phyloP scores from a whole-genome alignment of 2,888 invertebrate species.

The Tortricodes alternella region DNA sequence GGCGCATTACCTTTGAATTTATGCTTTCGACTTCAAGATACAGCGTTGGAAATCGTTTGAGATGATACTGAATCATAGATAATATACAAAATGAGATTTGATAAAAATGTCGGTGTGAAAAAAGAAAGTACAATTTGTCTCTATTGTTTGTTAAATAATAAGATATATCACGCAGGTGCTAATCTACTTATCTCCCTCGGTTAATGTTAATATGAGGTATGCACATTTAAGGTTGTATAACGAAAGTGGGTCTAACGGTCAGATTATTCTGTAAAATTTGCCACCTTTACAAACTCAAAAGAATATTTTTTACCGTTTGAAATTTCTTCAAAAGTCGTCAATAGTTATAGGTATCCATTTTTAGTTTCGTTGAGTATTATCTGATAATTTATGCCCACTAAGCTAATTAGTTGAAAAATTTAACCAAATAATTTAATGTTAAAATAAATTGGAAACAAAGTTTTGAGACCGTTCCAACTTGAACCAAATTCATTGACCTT shows the following conservation, averaged over 20 bases:
- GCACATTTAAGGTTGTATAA: neutral
- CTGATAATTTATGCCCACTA: no score
- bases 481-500: conserved; percentile 19
- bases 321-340: neutral
- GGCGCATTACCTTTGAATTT: conserved; percentile 27
- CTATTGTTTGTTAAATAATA: conserved; percentile 30
- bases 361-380: no score
- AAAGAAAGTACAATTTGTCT: conserved; percentile 52
- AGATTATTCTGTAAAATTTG: neutral
- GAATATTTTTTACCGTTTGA: neutral
- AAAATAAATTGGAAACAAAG: neutral
- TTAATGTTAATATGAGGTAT: conserved; percentile 1
- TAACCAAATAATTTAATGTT: neutral
- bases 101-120: conserved; percentile 60
- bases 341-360: neutral
- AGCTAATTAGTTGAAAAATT: no score
- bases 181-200: conserved; percentile 25
- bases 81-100: conserved; percentile 44
- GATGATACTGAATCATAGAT: conserved; percentile 39
- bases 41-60: conserved; percentile 26
- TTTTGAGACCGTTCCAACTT: neutral
- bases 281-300: neutral
- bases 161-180: conserved; percentile 26
- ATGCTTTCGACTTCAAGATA: conserved; percentile 32
- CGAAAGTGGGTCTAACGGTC: conserved; percentile 20